phyloP scores from a whole-genome alignment of 2,797 vertebrate species.

The Halcyon badia region DNA sequence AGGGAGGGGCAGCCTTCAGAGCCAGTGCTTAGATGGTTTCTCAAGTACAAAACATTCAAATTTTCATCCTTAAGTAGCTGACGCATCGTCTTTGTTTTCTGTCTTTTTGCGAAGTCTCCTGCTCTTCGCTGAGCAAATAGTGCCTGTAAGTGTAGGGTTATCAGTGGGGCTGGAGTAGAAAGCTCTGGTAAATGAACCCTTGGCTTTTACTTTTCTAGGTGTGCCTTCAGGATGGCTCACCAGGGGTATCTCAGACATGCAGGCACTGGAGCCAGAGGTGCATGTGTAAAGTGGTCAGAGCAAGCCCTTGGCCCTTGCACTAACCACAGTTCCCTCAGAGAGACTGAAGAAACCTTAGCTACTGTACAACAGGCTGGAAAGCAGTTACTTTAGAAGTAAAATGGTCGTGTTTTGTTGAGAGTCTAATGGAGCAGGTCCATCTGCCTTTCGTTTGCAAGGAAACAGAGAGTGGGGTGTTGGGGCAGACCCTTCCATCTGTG shows the following conservation, averaged over 20 bases:
- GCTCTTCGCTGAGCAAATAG: not conserved
- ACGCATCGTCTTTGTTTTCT: not conserved
- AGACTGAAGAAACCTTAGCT: not conserved
- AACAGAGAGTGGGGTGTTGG: not conserved
- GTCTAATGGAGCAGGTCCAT: not conserved
- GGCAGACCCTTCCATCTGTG: rapidly evolving
- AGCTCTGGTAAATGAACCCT: not conserved
- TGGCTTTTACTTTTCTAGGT: not conserved
- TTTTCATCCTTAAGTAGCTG: not conserved
- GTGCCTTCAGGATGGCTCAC: not conserved
- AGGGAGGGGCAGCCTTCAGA: not conserved
- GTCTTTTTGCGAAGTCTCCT: not conserved
- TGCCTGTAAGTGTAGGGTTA: not conserved
- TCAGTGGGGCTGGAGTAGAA: not conserved
- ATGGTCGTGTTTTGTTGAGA: not conserved
- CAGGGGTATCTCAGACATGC: rapidly evolving
- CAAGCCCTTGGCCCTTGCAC: not conserved
- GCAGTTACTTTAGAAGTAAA: not conserved
- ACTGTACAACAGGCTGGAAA: not conserved
- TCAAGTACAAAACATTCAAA: not conserved
- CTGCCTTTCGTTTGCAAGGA: not conserved
- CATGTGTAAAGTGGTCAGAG: not conserved
- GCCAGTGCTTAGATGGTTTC: not conserved
- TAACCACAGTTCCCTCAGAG: not conserved
- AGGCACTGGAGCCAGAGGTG: not conserved